Evolutionary conservation across 2,797 vertebrate genomes (phyloP), one percentile per base, ranked within the genome.

Genomic region (Rhabdomys pumilio): DNA sequence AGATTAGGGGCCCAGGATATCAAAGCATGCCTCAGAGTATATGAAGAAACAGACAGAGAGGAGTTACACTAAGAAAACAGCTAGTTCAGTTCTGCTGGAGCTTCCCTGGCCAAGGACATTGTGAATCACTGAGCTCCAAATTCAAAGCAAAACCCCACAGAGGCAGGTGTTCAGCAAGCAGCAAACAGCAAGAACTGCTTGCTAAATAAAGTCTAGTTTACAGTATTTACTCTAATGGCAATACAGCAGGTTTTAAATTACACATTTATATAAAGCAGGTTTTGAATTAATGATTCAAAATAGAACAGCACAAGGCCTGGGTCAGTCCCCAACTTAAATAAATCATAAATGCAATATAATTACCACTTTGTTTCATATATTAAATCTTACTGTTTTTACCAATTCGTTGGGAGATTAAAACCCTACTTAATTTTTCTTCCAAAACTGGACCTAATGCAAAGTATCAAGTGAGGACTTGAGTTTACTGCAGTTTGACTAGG

Each of bases 221-320:
- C 38, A 83, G 8, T 15, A 69, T 61, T 89, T 26, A 53, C 17
- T 77, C 24, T 34, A 55, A 80, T n/a, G 75, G 22, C 34, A 89
- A 82, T 38, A 6, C 14, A 41, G 79, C 10, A 94, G 10, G 13
- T 72, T 15, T 95, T 26, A 2, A 91, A 89, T 77, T 73, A 80
- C n/a, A 84, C 50, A 24, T n/a, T 67, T 31, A 41, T 61, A 75
- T 63, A 91, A 89, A 89, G 65, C 0, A 59, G 31, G 26, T 29
- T 26, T 94, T 95, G 69, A 95, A 97, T 41, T 91, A 79, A 61
- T 50, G 31, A 94, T 86, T 83, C 20, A 75, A 75, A 75, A 34
- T n/a, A n/a, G 20, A 63, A 77, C 2, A 63, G 13, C 44, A 12
- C 12, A 50, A 89, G 44, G 41, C 7, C 17, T 89, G 20, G 29